Conservation (phyloP, 2,888 invertebrate genomes). For the Tachina lurida region DNA sequence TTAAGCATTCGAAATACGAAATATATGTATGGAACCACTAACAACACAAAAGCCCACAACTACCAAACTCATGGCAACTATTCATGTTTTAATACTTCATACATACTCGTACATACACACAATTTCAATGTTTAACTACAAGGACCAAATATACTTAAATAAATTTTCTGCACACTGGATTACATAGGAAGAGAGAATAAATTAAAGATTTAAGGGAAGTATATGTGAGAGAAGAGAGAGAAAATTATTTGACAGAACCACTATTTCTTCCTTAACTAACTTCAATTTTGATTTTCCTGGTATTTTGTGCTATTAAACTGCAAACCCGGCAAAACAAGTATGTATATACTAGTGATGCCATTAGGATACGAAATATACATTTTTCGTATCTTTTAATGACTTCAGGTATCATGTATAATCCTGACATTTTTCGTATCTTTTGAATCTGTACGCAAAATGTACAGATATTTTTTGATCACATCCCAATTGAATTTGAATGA, state of each 20-base stretch:
- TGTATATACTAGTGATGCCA: too few species aligned
- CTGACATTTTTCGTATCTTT: too few species aligned
- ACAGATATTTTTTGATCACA: too few species aligned
- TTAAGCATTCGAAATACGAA: neutral
- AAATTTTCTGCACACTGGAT: neutral
- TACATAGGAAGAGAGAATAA: neutral
- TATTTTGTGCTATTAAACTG: neutral
- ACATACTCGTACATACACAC: neutral
- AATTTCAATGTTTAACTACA: neutral
- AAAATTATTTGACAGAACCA: neutral
- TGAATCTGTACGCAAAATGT: too few species aligned
- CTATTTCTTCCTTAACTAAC: neutral
- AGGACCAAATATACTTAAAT: slow-evolving; percentile 29
- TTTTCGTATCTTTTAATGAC: too few species aligned
- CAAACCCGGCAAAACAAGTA: slow-evolving; percentile 4
- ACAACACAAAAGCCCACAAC: slow-evolving; percentile 14
- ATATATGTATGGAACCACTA: neutral
- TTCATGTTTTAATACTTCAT: neutral
- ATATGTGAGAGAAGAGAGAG: neutral
- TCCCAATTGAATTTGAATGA: too few species aligned
- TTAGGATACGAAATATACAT: too few species aligned
- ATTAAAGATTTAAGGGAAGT: neutral
- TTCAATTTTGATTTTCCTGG: neutral
- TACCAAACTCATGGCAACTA: neutral
- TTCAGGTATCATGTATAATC: too few species aligned